These are phyloP conservation scores for Catamblyrhynchus diadema DNA, from an alignment of 2,797 vertebrate species.

Conservation along the genomic window DNA sequence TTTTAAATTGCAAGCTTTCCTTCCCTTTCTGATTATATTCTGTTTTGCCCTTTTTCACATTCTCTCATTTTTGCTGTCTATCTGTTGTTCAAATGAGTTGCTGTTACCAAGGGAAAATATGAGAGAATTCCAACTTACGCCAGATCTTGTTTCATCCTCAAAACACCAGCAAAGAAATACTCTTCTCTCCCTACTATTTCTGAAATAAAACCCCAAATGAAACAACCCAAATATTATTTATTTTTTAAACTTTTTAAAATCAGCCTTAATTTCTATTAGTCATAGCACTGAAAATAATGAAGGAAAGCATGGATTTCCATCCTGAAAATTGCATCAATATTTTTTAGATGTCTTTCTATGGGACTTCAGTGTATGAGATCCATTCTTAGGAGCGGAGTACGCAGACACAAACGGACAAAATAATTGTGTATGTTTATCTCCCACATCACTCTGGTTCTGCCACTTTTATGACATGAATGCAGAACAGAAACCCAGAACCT, in stretches of 20 bases:
- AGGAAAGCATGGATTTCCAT: not conserved
- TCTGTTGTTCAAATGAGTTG: not conserved
- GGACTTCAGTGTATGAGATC: not conserved
- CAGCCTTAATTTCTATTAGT: not conserved
- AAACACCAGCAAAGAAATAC: not conserved
- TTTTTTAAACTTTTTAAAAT: not conserved
- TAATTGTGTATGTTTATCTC: not conserved
- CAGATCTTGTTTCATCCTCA: not conserved
- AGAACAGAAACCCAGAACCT: not conserved
- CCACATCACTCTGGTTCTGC: not conserved
- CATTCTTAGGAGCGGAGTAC: not conserved
- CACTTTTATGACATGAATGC: not conserved
- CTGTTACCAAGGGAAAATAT: not conserved
- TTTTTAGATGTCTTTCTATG: not conserved
- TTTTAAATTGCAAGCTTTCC: not conserved
- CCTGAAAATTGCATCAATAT: not conserved
- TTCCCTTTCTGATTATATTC: not conserved
- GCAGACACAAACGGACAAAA: not conserved
- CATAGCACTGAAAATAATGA: not conserved
- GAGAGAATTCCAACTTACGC: not conserved
- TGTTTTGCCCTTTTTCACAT: not conserved
- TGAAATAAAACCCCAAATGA: not conserved
- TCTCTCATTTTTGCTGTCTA: not conserved
- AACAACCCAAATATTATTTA: not conserved
- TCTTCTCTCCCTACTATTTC: not conserved